Evolutionary conservation across 2,113 vertebrate genomes (phyloP), one percentile per base, ranked within the genome.

Genomic region (Antechinus stuartii): DNA sequence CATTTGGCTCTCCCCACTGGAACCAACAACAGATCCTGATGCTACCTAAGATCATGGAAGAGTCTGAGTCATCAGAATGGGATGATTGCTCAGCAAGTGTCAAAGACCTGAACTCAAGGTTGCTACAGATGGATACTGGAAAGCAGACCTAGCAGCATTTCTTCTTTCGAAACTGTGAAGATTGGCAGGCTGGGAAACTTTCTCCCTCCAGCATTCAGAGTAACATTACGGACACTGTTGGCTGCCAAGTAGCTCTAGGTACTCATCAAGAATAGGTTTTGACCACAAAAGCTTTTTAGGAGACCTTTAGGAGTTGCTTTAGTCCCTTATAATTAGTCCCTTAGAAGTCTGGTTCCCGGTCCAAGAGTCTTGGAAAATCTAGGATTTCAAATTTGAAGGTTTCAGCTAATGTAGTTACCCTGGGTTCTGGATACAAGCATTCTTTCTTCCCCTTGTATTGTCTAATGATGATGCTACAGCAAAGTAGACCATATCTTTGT

Each of bases 41-140:
- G 99, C 98, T 99, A 76, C 98, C 99, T 94, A 99, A 99, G 99
- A 99, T 99, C 97, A 99, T 99, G 99, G 99, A 99, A 92, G 99
- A 99, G 97, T 99, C 99, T 90, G 98, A 97, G 94, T 99, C 99
- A 10, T 99, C 99, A 0, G 99, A 99, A 97, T 99, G 99, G 99
- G 99, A 99, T 0, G 99, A 99, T 97, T 95, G 99, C 46, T 99
- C 99, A 0, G 98, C 99, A 97, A 99, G 99, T 0, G 99, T 42
- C 68, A 42, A 84, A 84, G 68, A 84, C 35, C 35, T 76, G 99
- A 99, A 99, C 93, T 98, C 98, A 27, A 98, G 98, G 95, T 97
- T 99, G 93, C 97, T 99, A 94, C 98, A 99, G 92, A 98, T 99
- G 35, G 98, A 99, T 11, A 98, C 99, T 7, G 92, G 96, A 25